Evolutionary conservation across 2,888 invertebrate genomes (phyloP).

Genomic region (Nomada flava): DNA sequence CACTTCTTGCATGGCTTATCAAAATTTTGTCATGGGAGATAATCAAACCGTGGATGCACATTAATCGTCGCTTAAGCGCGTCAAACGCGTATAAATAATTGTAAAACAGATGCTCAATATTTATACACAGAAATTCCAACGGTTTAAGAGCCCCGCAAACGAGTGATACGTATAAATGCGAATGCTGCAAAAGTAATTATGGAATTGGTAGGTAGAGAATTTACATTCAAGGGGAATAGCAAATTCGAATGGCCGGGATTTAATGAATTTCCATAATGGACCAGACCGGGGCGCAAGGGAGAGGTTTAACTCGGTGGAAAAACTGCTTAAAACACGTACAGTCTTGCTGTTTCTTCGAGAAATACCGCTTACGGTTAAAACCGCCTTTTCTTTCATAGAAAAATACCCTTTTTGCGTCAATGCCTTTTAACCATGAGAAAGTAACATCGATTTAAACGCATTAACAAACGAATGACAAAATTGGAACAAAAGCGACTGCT

Average conservation of each 20-base stretch:
- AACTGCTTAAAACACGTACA: conserved; percentile 24
- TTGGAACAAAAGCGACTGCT: background rate
- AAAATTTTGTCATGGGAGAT: no score
- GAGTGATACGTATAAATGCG: conserved; percentile 35
- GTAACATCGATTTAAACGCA: background rate
- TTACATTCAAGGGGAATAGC: conserved; percentile 34
- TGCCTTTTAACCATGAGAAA: background rate
- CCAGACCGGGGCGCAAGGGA: background rate
- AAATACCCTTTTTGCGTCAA: background rate
- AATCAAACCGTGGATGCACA: background rate
- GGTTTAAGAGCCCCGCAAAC: conserved; percentile 18
- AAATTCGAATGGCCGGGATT: conserved; percentile 42
- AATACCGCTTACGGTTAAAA: background rate
- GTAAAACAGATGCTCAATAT: conserved; percentile 7
- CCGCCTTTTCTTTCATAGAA: background rate
- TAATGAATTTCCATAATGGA: conserved; percentile 56
- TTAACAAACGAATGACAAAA: background rate
- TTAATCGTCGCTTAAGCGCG: background rate
- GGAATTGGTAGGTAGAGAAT: conserved; percentile 43
- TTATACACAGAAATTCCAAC: background rate
- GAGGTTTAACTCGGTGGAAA: conserved; percentile 22
- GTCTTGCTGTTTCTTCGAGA: conserved; percentile 5
- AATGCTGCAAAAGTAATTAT: conserved; percentile 51
- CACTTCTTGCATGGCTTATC: background rate
- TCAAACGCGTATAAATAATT: background rate